Conservation (phyloP, 1,140 invertebrate species). For the Meteorus sp. region DNA sequence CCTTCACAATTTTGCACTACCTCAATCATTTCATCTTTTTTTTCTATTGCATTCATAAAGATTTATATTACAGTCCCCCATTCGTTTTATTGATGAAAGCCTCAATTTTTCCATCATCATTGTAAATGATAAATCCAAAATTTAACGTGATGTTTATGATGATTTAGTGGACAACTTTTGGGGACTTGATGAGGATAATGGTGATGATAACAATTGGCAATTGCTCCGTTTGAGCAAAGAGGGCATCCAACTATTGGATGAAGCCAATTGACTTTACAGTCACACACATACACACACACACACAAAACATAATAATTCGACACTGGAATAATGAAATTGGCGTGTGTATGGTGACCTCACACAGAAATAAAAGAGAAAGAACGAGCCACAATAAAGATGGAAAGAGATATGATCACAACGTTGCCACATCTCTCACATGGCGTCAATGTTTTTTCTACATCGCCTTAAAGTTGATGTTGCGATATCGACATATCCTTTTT, state of each 20-base stretch:
- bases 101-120: too few relatives aligned
- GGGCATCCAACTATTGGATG: constrained; percentile 10
- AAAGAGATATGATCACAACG: background rate
- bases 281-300: too few relatives aligned
- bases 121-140: too few relatives aligned
- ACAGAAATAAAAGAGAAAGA: too few relatives aligned
- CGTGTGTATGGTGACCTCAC: constrained; percentile 14
- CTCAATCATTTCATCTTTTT: too few relatives aligned
- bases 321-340: background rate
- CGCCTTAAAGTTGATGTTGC: constrained; percentile 11
- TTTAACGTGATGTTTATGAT: too few relatives aligned
- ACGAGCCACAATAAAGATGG: too few relatives aligned
- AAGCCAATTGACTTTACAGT: constrained; percentile 14
- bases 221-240: background rate
- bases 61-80: too few relatives aligned
- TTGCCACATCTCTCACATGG: constrained; percentile 5
- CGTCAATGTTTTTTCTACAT: constrained; percentile 17
- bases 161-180: background rate
- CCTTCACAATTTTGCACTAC: too few relatives aligned
- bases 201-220: background rate
- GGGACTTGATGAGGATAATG: background rate
- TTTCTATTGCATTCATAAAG: too few relatives aligned
- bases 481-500: constrained; percentile 17
- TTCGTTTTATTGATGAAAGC: too few relatives aligned
- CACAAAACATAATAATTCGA: constrained; percentile 5